Evolutionary conservation across 1,140 invertebrate genomes (phyloP).

Genomic region (Diachasmimorpha longicaudata): DNA sequence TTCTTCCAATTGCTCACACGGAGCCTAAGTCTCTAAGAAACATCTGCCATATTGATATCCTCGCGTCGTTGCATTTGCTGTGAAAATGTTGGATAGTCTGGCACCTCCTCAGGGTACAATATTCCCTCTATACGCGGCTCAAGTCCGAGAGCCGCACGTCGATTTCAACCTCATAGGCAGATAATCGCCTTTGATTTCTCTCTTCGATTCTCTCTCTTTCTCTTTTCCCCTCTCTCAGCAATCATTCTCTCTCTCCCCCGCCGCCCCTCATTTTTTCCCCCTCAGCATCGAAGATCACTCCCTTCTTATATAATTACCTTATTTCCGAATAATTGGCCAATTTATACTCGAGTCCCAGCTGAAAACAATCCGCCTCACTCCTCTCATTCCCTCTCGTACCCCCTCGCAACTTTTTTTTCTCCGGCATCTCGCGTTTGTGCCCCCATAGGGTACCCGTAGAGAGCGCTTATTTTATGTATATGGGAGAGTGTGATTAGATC

Average conservation of each 20-base stretch:
- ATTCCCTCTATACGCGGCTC: conserved; percentile 29
- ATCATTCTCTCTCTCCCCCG: conserved; percentile 20
- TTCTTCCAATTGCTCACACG: neutral
- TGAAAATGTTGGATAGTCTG: conserved; percentile 4
- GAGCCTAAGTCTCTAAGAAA: neutral
- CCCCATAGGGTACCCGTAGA: conserved; percentile 56
- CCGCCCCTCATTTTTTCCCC: neutral
- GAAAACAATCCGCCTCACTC: conserved; percentile 58
- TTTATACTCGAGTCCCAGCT: conserved; percentile 64
- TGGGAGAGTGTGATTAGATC: conserved; percentile 62
- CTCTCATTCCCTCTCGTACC: conserved; percentile 25
- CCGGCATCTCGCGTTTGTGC: conserved; percentile 2
- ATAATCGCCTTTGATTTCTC: conserved; percentile 64
- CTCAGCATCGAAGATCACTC: conserved; percentile 56
- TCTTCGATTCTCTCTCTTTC: conserved; percentile 53
- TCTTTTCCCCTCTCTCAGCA: neutral
- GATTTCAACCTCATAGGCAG: conserved; percentile 62
- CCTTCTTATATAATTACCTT: conserved; percentile 64
- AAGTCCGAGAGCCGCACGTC: conserved; percentile 46
- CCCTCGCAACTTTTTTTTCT: conserved; percentile 21
- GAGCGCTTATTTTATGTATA: conserved; percentile 64
- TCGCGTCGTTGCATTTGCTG: neutral
- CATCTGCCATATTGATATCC: conserved; percentile 6
- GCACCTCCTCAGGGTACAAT: conserved; percentile 25
- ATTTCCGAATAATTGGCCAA: conserved; percentile 64